These are phyloP conservation scores for Meandrina meandrites DNA, from an alignment of 92 coral and sea anemone genomes.

Conservation along the genomic window DNA sequence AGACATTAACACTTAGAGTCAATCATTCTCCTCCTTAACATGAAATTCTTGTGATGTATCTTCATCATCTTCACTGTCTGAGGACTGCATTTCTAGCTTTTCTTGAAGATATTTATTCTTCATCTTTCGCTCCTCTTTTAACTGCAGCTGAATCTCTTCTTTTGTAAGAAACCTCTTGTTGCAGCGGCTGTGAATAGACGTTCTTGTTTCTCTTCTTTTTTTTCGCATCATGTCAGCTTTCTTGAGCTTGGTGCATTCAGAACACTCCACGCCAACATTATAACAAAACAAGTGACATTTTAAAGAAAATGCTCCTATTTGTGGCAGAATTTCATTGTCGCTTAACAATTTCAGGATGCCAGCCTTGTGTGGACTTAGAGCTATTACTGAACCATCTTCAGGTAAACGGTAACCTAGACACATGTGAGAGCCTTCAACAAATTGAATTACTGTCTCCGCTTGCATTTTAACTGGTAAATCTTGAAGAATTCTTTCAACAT, in stretches of 20 bases:
- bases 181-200: conserved; percentile 1
- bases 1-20: no score
- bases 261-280: not conserved
- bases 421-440: not conserved
- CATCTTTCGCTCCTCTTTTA: not conserved
- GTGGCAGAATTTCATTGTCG: not conserved
- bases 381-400: not conserved
- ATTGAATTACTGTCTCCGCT: not conserved
- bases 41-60: not conserved
- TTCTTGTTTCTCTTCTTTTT: not conserved
- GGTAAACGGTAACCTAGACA: conserved; percentile 9
- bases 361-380: not conserved
- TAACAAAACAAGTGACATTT: conserved; percentile 5
- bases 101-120: not conserved
- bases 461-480: not conserved
- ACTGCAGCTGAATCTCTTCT: conserved; percentile 8
- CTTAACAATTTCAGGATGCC: not conserved
- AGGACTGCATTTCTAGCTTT: no score
- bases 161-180: conserved; percentile 12
- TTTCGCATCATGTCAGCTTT: not conserved
- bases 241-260: not conserved
- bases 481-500: not conserved
- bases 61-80: conserved; percentile 10
- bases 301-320: conserved; percentile 2
- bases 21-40: not conserved